Conservation (phyloP, 2,113 vertebrate species). For the Dicerorhinus sumatrensis region DNA sequence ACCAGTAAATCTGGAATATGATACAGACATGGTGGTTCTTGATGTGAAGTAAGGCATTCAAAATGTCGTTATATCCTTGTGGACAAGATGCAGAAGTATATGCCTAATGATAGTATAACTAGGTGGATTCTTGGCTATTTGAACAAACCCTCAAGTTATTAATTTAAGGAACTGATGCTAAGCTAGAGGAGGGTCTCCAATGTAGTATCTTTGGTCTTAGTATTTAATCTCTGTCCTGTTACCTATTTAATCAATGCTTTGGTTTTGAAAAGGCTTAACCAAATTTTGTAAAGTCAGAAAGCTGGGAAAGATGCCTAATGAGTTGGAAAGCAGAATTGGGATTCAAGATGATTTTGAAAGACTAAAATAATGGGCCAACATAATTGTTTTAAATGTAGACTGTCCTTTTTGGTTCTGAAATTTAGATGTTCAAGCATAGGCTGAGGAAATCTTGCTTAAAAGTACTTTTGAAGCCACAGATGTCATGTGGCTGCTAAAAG, state of each 20-base stretch:
- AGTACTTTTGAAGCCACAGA: not conserved
- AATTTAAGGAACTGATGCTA: not conserved
- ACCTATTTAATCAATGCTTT: not conserved
- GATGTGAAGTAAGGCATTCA: not conserved
- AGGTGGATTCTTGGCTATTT: not conserved
- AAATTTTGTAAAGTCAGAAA: slow-evolving; percentile 51
- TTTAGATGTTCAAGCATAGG: not conserved
- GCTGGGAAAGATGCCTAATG: slow-evolving; percentile 51
- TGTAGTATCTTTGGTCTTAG: not conserved
- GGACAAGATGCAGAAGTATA: not conserved
- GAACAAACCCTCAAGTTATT: not conserved
- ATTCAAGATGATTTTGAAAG: slow-evolving; percentile 54
- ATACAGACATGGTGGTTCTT: not conserved
- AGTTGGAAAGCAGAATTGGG: slow-evolving; percentile 52
- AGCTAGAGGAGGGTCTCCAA: not conserved
- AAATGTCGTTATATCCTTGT: not conserved
- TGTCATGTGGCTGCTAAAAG: slow-evolving; percentile 18
- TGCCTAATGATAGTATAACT: not conserved
- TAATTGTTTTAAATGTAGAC: slow-evolving; percentile 56
- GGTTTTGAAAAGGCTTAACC: slow-evolving; percentile 40
- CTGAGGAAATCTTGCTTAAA: slow-evolving; percentile 32
- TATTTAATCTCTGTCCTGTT: not conserved
- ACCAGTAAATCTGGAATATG: not conserved
- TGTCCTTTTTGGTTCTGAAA: slow-evolving; percentile 59
- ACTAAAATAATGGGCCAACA: slow-evolving; percentile 40